phyloP scores from a whole-genome alignment of 30 jellyfish, hydroid and myxozoan species.

The Aurelia aurita region DNA sequence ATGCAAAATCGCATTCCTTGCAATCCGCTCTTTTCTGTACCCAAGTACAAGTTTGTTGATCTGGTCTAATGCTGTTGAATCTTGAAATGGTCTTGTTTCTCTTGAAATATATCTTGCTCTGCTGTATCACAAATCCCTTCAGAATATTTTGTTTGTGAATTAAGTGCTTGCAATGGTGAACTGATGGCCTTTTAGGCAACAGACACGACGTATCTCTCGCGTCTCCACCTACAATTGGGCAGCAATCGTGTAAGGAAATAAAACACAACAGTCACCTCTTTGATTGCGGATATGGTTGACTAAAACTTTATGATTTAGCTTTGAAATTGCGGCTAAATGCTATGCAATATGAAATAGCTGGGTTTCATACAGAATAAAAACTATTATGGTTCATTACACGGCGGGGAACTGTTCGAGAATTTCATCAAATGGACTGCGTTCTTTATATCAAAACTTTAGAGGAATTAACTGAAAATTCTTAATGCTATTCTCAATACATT shows the following conservation, averaged over 20 bases:
- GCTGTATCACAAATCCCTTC: too few relatives aligned
- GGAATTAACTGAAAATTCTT: slow-evolving; percentile 43
- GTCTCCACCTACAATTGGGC: not conserved
- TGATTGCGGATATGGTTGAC: slow-evolving; percentile 80
- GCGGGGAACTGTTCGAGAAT: slow-evolving; percentile 75
- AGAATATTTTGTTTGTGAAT: too few relatives aligned
- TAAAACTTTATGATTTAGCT: slow-evolving; percentile 48
- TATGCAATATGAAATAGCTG: slow-evolving; percentile 69
- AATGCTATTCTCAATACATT: slow-evolving; percentile 13
- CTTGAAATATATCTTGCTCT: too few relatives aligned
- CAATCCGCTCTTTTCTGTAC: slow-evolving; percentile 4
- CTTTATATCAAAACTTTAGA: not conserved
- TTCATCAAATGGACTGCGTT: slow-evolving; percentile 39
- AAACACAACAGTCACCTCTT: slow-evolving; percentile 59
- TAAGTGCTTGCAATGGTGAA: not conserved
- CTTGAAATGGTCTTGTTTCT: too few relatives aligned
- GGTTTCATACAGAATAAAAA: slow-evolving; percentile 54
- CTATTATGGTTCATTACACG: slow-evolving; percentile 77
- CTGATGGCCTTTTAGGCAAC: slow-evolving; percentile 4
- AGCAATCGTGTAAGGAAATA: slow-evolving; percentile 33
- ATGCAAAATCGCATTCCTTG: slow-evolving; percentile 7
- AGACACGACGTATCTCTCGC: slow-evolving; percentile 6
- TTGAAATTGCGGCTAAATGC: slow-evolving; percentile 75
- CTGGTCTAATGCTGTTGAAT: too few relatives aligned
- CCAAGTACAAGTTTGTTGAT: not conserved